Evolutionary conservation across 2,797 vertebrate species (phyloP).

Genomic region (Myripristis jacobus): DNA sequence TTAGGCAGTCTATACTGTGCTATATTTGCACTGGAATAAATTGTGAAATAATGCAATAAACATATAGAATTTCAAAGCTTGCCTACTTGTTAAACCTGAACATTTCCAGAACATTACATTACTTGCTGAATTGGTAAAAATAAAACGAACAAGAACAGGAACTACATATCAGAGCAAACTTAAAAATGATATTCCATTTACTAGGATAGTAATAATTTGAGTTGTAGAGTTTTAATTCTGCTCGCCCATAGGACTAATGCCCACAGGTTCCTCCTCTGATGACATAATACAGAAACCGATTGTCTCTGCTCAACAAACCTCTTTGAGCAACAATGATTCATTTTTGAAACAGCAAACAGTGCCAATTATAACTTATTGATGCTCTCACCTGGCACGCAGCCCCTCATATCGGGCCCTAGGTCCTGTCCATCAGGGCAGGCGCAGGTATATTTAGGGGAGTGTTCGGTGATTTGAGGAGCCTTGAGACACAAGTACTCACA

Average conservation of each 20-base stretch:
- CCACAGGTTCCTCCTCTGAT: constrained; percentile 2
- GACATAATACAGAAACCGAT: constrained; percentile 34
- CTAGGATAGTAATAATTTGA: no score
- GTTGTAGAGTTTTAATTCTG: no score
- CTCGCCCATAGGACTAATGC: no score
- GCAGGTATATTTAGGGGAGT: constrained; percentile 96
- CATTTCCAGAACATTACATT: background rate
- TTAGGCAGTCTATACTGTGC: no score
- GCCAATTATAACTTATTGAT: constrained; percentile 24
- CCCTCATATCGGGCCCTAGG: constrained; percentile 93
- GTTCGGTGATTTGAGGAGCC: constrained; percentile 93
- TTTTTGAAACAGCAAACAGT: constrained; percentile 1
- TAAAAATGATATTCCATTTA: no score
- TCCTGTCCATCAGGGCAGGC: constrained; percentile 94
- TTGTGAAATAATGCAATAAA: background rate
- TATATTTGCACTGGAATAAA: no score
- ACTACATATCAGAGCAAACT: no score
- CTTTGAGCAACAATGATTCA: constrained; percentile 45
- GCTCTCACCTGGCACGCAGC: constrained; percentile 89
- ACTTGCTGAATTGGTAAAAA: background rate
- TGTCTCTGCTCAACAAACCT: constrained; percentile 23
- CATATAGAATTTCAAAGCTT: background rate
- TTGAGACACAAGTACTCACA: constrained; percentile 97
- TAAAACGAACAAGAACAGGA: no score
- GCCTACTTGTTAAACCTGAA: background rate